These are phyloP conservation scores for Seison nebaliae DNA, from an alignment of 1,140 invertebrate genomes.

Conservation along the genomic window DNA sequence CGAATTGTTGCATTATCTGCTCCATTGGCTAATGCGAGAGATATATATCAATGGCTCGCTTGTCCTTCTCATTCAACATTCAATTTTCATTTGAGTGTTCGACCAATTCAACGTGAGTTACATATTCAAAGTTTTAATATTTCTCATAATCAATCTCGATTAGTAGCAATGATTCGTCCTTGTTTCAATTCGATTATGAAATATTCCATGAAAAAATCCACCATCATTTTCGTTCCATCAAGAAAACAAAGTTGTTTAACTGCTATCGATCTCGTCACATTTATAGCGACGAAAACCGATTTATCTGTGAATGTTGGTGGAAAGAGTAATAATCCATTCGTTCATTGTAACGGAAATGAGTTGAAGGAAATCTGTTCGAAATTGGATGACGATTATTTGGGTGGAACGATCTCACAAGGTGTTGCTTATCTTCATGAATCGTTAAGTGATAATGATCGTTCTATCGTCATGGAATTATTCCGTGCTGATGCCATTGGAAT, in stretches of 20 bases:
- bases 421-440: conserved; percentile 93
- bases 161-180: conserved; percentile 87
- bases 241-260: conserved; percentile 67
- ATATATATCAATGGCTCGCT: conserved; percentile 83
- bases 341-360: conserved; percentile 39
- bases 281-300: conserved; percentile 44
- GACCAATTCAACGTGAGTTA: conserved; percentile 70
- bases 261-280: conserved; percentile 74
- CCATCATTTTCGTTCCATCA: conserved; percentile 81
- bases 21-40: conserved; percentile 71
- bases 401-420: conserved; percentile 60
- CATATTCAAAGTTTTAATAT: conserved; percentile 91
- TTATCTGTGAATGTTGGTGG: conserved; percentile 31
- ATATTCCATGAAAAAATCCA: conserved; percentile 58
- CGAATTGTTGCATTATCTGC: conserved; percentile 78
- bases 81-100: conserved; percentile 89
- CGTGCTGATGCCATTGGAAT: conserved; percentile 71
- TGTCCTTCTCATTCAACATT: conserved; percentile 68
- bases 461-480: conserved; percentile 68
- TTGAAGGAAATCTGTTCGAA: conserved; percentile 58
- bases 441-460: conserved; percentile 47
- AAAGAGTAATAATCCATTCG: background rate
- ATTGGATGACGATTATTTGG: conserved; percentile 52
- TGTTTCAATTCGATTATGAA: conserved; percentile 73
- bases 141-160: conserved; percentile 70